A percentile compares a stretch with the other conserved stretches of the same genome.
phyloP scores from a whole-genome alignment of 2,797 vertebrate genomes.

The Simalia tracyae region DNA sequence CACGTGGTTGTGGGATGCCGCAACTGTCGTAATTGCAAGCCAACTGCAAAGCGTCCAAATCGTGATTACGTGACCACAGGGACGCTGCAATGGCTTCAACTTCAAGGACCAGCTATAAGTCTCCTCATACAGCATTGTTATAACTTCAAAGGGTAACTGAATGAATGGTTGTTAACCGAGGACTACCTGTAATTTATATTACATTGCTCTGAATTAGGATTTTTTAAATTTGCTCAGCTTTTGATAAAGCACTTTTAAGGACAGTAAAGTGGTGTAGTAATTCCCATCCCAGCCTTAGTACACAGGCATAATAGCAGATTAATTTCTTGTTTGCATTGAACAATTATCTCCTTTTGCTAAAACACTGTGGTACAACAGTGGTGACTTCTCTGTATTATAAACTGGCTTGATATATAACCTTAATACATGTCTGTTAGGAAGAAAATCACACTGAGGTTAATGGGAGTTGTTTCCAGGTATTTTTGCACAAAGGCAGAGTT shows the following conservation, averaged over 20 bases:
- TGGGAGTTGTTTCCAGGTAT: not conserved
- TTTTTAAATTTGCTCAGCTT: not conserved
- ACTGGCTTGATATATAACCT: not conserved
- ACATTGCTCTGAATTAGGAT: not conserved
- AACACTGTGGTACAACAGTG: not conserved
- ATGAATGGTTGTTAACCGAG: not conserved
- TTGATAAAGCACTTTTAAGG: not conserved
- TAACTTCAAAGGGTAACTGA: not conserved
- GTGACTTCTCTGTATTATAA: too few species aligned
- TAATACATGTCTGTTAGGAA: not conserved
- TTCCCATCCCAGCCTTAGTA: not conserved
- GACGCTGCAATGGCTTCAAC: not conserved
- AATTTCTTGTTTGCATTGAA: not conserved
- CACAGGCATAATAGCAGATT: not conserved
- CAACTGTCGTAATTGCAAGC: not conserved
- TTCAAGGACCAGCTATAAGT: not conserved
- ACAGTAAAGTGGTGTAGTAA: not conserved
- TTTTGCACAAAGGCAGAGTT: not conserved
- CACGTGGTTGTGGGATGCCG: not conserved
- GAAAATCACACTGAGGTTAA: not conserved
- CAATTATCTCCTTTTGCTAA: not conserved
- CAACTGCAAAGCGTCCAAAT: not conserved
- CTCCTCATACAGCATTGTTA: not conserved
- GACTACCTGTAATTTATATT: not conserved
- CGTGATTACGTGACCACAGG: not conserved